Percentiles rank a stretch among this genome's conserved stretches.
Conservation (phyloP, 2,113 vertebrate genomes). For the Macquaria ambigua region DNA sequence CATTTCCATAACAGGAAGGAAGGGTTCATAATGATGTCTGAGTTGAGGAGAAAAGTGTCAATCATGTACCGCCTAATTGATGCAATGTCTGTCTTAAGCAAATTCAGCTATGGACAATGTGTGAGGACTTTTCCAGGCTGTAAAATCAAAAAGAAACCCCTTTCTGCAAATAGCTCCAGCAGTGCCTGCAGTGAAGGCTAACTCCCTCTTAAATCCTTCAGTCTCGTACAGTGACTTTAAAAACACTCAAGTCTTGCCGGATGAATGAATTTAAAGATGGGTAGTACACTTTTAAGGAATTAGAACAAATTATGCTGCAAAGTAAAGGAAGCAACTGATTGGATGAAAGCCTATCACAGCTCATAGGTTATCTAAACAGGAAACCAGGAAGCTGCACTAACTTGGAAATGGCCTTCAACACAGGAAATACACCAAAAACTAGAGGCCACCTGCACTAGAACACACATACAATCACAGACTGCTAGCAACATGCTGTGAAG, state of each 20-base stretch:
- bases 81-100: not conserved
- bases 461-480: conserved; percentile 37
- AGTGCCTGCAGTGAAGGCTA: not conserved
- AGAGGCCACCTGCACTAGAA: conserved; percentile 46
- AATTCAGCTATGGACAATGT: conserved; percentile 1
- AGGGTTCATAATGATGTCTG: not conserved
- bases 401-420: conserved; percentile 80
- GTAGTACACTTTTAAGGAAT: not conserved
- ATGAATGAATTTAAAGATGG: conserved; percentile 5
- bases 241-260: not conserved
- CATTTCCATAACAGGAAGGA: conserved; percentile 14
- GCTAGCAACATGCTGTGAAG: not conserved
- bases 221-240: not conserved
- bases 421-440: conserved; percentile 79
- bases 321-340: conserved; percentile 69
- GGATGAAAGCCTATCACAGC: conserved; percentile 71
- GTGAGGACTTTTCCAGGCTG: not conserved
- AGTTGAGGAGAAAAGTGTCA: not conserved
- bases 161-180: not conserved
- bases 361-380: conserved; percentile 82
- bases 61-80: not conserved
- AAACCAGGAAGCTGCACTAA: conserved; percentile 85
- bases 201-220: not conserved
- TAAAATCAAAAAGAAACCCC: not conserved
- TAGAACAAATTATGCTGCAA: conserved; percentile 41